Evolutionary conservation across 2,797 vertebrate species (phyloP).

Genomic region (Sarcoramphus papa): DNA sequence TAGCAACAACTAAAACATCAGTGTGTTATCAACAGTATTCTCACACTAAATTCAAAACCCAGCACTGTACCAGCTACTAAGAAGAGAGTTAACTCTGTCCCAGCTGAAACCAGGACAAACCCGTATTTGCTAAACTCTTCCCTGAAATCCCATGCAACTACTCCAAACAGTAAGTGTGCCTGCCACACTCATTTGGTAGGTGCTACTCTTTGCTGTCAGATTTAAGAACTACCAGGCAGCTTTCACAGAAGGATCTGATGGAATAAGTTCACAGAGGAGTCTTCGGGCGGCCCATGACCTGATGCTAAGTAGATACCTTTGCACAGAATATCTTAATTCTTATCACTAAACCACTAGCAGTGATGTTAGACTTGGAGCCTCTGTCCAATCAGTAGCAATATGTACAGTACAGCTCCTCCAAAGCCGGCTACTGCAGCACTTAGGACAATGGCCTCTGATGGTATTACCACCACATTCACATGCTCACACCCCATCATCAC

Average conservation of each 20-base stretch:
- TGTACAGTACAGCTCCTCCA: neutral
- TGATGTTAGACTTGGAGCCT: neutral
- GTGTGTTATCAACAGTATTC: no score
- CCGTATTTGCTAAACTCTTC: neutral
- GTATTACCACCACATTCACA: neutral
- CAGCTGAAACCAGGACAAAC: no score
- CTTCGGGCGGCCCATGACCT: neutral
- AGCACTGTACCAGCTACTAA: no score
- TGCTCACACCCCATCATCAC: neutral
- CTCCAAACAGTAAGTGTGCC: neutral
- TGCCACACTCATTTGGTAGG: neutral
- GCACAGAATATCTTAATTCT: neutral
- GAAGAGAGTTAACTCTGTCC: no score
- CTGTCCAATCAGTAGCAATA: neutral
- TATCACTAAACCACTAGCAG: neutral
- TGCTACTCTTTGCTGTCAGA: neutral
- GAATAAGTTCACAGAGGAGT: neutral
- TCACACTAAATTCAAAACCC: no score
- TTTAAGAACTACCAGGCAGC: neutral
- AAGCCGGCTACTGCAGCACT: neutral
- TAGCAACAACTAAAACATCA: no score
- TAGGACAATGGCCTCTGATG: neutral
- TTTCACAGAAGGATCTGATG: neutral
- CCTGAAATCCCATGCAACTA: neutral
- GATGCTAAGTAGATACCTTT: neutral